These are phyloP conservation scores for Cassiopea xamachana DNA, from an alignment of 30 jellyfish, hydroid and myxozoan species.

Conservation along the genomic window DNA sequence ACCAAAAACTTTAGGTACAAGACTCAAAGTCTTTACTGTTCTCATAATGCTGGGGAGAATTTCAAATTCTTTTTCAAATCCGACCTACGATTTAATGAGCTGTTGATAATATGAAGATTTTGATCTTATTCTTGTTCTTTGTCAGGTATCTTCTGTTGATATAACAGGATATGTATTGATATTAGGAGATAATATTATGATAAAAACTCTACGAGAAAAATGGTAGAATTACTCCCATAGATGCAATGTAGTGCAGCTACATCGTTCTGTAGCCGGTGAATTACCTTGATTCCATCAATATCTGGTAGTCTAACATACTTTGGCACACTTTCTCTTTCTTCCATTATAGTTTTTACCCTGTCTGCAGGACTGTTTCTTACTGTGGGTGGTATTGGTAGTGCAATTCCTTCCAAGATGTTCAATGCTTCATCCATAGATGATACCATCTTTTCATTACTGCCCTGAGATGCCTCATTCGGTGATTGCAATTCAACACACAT, in stretches of 20 bases:
- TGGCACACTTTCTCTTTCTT: constrained; percentile 6
- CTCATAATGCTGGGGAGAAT: constrained; percentile 54
- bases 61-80: constrained; percentile 53
- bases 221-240: background rate
- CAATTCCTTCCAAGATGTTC: background rate
- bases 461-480: background rate
- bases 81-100: constrained; percentile 33
- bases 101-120: background rate
- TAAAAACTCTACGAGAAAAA: no score
- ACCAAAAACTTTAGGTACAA: constrained; percentile 71
- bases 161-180: no score
- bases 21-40: constrained; percentile 56
- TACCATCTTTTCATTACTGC: background rate
- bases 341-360: background rate
- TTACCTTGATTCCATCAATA: constrained; percentile 37
- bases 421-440: background rate
- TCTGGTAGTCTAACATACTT: constrained; percentile 40
- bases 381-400: constrained; percentile 51
- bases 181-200: no score
- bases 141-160: no score
- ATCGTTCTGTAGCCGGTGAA: background rate
- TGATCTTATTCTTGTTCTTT: background rate
- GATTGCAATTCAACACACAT: background rate
- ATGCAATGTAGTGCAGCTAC: background rate
- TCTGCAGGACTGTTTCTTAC: background rate